Evolutionary conservation across 1,140 invertebrate species (phyloP), one percentile per base, ranked within the genome.

Genomic region (Dendrolimus kikuchii): DNA sequence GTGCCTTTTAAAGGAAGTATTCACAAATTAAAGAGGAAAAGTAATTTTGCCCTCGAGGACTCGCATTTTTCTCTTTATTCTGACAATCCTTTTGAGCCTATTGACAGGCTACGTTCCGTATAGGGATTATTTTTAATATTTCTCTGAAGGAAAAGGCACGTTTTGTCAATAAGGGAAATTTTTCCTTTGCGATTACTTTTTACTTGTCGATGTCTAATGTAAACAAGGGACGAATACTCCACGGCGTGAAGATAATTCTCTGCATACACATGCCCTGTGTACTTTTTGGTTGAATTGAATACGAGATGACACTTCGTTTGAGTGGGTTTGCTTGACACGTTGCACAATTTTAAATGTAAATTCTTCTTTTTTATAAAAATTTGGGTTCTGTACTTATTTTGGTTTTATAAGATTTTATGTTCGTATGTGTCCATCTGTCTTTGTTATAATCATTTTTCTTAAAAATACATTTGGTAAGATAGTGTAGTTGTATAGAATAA

Each of bases 151-250:
- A 64, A 71, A 71, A 65, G 64, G 69, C 77, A 74, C 70, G 75
- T 76, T 74, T 76, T 70, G 77, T 79, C 69, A 80, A 82, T 77
- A 79, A 77, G 64, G 66, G 66, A 60, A 53, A 58, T 62, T 54
- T 66, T 63, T 64, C 62, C 71, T 68, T 67, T 61, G 62, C 66
- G 64, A 77, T 75, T 73, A 75, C 70, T 77, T 79, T 72, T 62
- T 64, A 64, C 60, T 57, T 57, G 65, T 73, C 74, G 75, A 73
- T 71, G 69, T 62, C 61, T 64, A 66, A 71, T 57, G 74, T 63
- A 79, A 79, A 82, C 71, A 71, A 45, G 57, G 74, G 51, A 52
- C 57, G 58, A 61, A 66, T 42, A 51, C 46, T 51, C 54, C 57
- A 69, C 61, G 57, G 66, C 51, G 53, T 51, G 52, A 55, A 49